A percentile compares a stretch with the other conserved stretches of the same genome.
Conservation (phyloP, 2,888 invertebrate species). For the Drosophila ezoana region DNA sequence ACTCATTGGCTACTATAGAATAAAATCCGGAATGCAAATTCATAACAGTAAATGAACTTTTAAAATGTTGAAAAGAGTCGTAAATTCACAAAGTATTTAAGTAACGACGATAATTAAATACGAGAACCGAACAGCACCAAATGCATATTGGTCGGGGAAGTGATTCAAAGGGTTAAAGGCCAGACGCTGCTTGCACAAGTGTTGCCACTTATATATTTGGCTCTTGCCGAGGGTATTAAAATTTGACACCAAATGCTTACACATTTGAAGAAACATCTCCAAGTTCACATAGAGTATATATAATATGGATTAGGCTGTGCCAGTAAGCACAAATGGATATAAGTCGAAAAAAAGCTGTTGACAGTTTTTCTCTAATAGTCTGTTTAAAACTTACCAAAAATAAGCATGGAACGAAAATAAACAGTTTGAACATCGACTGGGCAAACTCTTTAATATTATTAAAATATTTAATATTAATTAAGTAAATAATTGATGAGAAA, state of each 20-base stretch:
- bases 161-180: constrained; percentile 14
- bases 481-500: too few relatives aligned
- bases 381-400: too few relatives aligned
- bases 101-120: constrained; percentile 56
- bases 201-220: constrained; percentile 14
- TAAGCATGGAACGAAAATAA: too few relatives aligned
- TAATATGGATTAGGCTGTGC: too few relatives aligned
- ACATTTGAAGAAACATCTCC: background rate
- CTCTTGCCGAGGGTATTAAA: background rate
- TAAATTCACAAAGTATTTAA: constrained; percentile 55
- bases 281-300: too few relatives aligned
- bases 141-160: constrained; percentile 15
- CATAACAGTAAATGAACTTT: constrained; percentile 56
- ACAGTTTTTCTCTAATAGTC: too few relatives aligned
- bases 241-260: background rate
- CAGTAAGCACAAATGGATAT: too few relatives aligned
- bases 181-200: constrained; percentile 25
- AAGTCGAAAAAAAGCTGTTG: too few relatives aligned
- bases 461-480: too few relatives aligned
- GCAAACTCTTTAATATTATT: too few relatives aligned
- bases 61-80: constrained; percentile 49
- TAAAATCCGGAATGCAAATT: constrained; percentile 51
- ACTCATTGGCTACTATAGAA: constrained; percentile 30
- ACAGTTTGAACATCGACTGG: too few relatives aligned
- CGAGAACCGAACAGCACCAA: constrained; percentile 20